A percentile compares a stretch with the other conserved stretches of the same genome.
Evolutionary conservation across 2,888 invertebrate species (phyloP).

Genomic region (Helobdella robusta): DNA sequence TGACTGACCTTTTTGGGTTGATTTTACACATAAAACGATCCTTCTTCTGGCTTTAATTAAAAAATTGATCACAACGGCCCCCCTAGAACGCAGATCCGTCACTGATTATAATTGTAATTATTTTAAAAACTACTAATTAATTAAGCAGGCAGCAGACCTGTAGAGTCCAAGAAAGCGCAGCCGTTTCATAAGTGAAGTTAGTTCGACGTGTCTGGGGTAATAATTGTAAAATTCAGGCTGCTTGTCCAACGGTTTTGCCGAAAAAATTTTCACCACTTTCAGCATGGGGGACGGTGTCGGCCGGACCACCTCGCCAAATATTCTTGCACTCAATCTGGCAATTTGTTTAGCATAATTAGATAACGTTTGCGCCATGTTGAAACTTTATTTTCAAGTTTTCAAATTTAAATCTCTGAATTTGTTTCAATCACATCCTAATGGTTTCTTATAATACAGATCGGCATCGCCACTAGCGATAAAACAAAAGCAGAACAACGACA

Average conservation of each 20-base stretch:
- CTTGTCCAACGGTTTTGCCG: conserved; percentile 65
- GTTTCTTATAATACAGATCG: too few species aligned
- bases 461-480: too few species aligned
- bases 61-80: neutral
- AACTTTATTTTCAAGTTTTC: neutral
- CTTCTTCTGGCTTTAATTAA: too few species aligned
- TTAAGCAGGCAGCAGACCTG: conserved; percentile 39
- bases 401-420: neutral
- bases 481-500: too few species aligned
- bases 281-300: conserved; percentile 58
- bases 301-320: conserved; percentile 76
- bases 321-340: conserved; percentile 72
- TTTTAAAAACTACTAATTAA: neutral
- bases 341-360: conserved; percentile 73
- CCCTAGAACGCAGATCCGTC: neutral
- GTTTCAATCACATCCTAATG: too few species aligned
- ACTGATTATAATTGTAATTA: too few species aligned
- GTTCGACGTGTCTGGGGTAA: conserved; percentile 65
- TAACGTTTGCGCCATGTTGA: conserved; percentile 15
- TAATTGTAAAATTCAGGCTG: conserved; percentile 66
- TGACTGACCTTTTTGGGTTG: neutral
- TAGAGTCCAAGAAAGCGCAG: conserved; percentile 42
- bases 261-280: conserved; percentile 64
- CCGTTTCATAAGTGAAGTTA: conserved; percentile 61
- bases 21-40: too few species aligned